These are phyloP conservation scores for Pelecanoides urinatrix DNA, from an alignment of 2,113 vertebrate species.

Conservation along the genomic window DNA sequence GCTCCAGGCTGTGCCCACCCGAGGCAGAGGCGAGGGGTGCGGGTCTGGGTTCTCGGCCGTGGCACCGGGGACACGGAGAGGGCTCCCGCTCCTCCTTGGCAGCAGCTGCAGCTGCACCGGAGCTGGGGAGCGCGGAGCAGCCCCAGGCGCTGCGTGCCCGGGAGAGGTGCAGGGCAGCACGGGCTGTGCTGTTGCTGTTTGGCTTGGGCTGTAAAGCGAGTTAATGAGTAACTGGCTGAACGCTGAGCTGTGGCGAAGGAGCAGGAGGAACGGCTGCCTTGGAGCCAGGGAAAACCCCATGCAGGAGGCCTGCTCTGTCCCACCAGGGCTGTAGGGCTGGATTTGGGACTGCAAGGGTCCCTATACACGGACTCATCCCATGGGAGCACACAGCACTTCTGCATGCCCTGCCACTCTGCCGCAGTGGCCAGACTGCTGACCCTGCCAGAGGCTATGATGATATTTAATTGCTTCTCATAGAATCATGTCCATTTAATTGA, in stretches of 20 bases:
- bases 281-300: background rate
- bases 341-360: background rate
- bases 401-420: background rate
- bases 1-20: background rate
- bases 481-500: background rate
- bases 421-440: background rate
- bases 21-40: background rate
- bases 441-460: background rate
- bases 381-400: background rate
- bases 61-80: accelerated
- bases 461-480: background rate
- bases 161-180: background rate
- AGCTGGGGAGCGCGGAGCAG: accelerated
- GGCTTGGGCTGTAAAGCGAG: background rate
- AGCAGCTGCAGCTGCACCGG: background rate
- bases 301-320: background rate
- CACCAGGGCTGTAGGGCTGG: background rate
- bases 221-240: constrained; percentile 18
- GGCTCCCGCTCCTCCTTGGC: background rate
- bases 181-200: background rate
- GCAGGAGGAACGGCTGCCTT: background rate
- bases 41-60: background rate
- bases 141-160: background rate
- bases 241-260: background rate
- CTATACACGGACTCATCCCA: background rate